Evolutionary conservation across 1,140 invertebrate genomes (phyloP).

Genomic region (Hyposmocoma kahamanoa): DNA sequence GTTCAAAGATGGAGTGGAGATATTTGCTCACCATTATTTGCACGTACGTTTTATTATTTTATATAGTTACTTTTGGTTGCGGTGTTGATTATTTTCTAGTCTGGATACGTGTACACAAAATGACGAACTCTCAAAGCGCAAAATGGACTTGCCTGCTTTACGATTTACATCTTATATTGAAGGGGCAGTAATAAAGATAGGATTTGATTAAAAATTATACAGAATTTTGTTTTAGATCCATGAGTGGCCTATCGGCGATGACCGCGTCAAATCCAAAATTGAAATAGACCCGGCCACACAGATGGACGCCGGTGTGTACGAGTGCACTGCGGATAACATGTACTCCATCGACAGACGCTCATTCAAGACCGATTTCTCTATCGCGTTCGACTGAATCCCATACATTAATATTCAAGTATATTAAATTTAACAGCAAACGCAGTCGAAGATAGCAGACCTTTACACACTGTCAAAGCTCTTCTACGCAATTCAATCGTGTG

Average conservation of each 20-base stretch:
- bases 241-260: constrained; percentile 87
- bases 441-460: no score
- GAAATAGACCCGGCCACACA: constrained; percentile 95
- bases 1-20: constrained; percentile 94
- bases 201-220: no score
- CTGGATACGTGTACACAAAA: no score
- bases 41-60: constrained; percentile 81
- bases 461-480: no score
- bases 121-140: no score
- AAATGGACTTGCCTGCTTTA: no score
- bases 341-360: constrained; percentile 91
- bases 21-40: constrained; percentile 90
- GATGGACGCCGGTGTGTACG: constrained; percentile 93
- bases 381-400: constrained; percentile 84
- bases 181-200: no score
- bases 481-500: no score
- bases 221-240: no score
- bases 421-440: no score
- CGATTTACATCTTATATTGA: no score
- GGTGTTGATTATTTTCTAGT: no score
- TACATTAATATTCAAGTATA: background rate
- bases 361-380: constrained; percentile 94
- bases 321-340: constrained; percentile 94
- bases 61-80: background rate
- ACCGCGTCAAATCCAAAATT: constrained; percentile 91